Percentiles rank a stretch among this genome's conserved stretches.
phyloP scores from a whole-genome alignment of 37 sponge, comb jelly and placozoan genomes.

The Petrosia ficiformis region DNA sequence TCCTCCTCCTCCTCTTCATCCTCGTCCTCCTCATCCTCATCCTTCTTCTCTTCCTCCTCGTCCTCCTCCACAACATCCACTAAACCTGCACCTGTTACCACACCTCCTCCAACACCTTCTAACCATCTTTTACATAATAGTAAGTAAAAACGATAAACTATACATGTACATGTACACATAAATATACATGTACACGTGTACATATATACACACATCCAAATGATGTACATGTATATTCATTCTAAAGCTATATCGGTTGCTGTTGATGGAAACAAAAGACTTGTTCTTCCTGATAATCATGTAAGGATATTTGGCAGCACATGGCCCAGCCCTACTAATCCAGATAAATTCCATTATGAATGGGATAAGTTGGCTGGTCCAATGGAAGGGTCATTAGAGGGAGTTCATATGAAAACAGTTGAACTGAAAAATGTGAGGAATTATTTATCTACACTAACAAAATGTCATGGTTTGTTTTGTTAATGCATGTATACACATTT shows the following conservation, averaged over 20 bases:
- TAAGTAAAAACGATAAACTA: too few relatives aligned
- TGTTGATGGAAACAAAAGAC: conserved; percentile 19
- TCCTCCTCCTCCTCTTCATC: too few relatives aligned
- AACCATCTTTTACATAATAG: too few relatives aligned
- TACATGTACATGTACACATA: too few relatives aligned
- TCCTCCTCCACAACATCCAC: too few relatives aligned
- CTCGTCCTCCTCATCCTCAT: too few relatives aligned
- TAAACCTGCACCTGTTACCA: too few relatives aligned
- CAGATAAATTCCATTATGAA: conserved; percentile 5
- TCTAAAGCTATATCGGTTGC: conserved; percentile 9
- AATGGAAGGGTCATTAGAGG: conserved; percentile 12
- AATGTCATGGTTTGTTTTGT: too few relatives aligned
- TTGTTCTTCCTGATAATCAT: conserved; percentile 36
- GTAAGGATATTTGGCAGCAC: conserved; percentile 32
- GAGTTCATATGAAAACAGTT: neutral
- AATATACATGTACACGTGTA: too few relatives aligned
- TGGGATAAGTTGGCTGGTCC: conserved; percentile 38
- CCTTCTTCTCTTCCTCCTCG: too few relatives aligned
- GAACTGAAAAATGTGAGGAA: neutral
- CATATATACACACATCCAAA: neutral
- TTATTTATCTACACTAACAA: neutral
- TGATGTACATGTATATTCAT: neutral
- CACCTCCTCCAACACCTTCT: too few relatives aligned
- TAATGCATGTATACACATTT: too few relatives aligned
- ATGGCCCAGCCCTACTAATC: conserved; percentile 37